Evolutionary conservation across 2,797 vertebrate genomes (phyloP).

Genomic region (Psittacula derbiana): DNA sequence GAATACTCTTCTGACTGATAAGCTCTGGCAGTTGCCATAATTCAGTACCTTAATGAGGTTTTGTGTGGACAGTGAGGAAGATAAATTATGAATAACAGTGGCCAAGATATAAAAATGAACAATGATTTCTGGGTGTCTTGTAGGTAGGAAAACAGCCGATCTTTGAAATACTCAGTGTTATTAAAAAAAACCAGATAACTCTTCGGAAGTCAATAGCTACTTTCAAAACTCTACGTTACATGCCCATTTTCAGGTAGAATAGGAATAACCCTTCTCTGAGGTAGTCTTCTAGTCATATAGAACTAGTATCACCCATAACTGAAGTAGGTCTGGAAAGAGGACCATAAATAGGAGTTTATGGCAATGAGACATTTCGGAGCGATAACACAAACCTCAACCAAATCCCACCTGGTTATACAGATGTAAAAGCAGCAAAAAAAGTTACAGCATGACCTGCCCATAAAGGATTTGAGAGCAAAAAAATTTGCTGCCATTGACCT

Average conservation of each 20-base stretch:
- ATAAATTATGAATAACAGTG: not conserved
- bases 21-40: not conserved
- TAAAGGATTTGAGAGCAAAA: not conserved
- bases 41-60: not conserved
- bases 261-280: not conserved
- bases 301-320: not conserved
- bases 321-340: not conserved
- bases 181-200: not conserved
- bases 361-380: not conserved
- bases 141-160: not conserved
- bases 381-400: not conserved
- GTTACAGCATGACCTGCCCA: not conserved
- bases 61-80: not conserved
- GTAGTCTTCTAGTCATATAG: not conserved
- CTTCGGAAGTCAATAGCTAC: not conserved
- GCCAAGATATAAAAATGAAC: not conserved
- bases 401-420: not conserved
- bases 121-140: not conserved
- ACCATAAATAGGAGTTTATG: not conserved
- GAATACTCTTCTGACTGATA: not conserved
- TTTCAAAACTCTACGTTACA: not conserved
- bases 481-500: not conserved
- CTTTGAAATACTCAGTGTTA: not conserved
- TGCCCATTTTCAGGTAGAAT: not conserved
- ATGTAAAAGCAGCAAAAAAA: not conserved